Evolutionary conservation across 2,113 vertebrate species (phyloP).

Genomic region (Butorides virescens): DNA sequence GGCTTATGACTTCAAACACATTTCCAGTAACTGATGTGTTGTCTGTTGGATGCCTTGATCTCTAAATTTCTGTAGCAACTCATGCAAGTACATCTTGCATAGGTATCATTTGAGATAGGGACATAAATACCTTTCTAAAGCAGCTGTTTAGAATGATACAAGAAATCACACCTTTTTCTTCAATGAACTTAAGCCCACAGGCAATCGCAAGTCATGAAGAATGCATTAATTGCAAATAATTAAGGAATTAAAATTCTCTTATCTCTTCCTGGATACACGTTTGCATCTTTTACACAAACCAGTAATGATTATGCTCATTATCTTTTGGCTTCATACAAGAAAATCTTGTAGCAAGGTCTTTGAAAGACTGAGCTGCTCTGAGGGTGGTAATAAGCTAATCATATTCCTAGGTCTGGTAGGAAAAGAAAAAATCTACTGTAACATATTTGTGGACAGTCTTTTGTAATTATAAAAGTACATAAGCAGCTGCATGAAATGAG

Average conservation of each 20-base stretch:
- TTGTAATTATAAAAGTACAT: not conserved
- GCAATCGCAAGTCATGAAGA: not conserved
- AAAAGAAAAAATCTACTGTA: not conserved
- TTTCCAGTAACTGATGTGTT: not conserved
- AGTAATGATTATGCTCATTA: not conserved
- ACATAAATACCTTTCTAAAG: not conserved
- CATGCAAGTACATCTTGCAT: not conserved
- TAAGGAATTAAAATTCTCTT: not conserved
- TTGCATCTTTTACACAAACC: not conserved
- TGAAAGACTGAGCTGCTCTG: not conserved
- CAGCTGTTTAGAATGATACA: not conserved
- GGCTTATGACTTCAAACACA: not conserved
- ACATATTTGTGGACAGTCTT: not conserved
- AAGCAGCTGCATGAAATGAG: not conserved
- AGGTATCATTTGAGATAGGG: accelerated
- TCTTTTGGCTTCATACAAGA: not conserved
- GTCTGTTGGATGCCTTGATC: not conserved
- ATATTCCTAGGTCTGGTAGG: not conserved
- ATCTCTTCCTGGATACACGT: not conserved
- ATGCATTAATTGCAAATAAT: not conserved
- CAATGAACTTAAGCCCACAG: not conserved
- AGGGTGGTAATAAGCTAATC: not conserved
- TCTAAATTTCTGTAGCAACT: not conserved
- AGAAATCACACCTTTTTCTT: not conserved
- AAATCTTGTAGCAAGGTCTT: not conserved